phyloP scores from a whole-genome alignment of 2,888 invertebrate species.

The Elgonia sp. region DNA sequence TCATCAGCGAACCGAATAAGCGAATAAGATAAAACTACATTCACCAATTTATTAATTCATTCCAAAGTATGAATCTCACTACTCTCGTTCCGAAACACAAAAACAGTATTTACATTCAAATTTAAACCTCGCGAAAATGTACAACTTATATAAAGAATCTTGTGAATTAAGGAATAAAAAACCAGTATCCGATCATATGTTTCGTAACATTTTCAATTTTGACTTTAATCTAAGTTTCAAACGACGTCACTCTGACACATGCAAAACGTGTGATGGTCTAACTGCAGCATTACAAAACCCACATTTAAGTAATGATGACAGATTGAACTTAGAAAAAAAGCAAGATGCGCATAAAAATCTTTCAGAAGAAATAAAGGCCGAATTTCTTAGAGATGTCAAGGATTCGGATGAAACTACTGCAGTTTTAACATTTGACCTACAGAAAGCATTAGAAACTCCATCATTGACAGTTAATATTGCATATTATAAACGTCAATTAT shows the following conservation, averaged over 20 bases:
- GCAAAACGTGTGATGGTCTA: conserved; percentile 16
- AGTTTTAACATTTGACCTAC: conserved; percentile 1
- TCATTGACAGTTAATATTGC: too few relatives aligned
- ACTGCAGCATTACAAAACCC: conserved; percentile 6
- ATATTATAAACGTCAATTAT: not conserved
- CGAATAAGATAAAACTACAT: too few relatives aligned
- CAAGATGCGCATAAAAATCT: not conserved
- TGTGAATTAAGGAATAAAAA: conserved; percentile 40
- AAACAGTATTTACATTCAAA: conserved; percentile 38
- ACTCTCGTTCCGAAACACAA: conserved; percentile 38
- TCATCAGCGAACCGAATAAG: too few relatives aligned
- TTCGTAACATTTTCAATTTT: conserved; percentile 60
- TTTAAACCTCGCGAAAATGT: conserved; percentile 41
- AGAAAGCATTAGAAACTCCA: too few relatives aligned
- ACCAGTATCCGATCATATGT: conserved; percentile 47
- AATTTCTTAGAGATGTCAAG: not conserved
- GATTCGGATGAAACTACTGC: not conserved
- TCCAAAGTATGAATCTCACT: conserved; percentile 56
- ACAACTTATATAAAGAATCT: conserved; percentile 36
- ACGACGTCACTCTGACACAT: conserved; percentile 54
- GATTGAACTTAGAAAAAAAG: not conserved
- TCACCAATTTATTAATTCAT: too few relatives aligned
- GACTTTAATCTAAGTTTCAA: conserved; percentile 63
- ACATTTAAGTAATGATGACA: not conserved
- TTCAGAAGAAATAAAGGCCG: not conserved